Percentiles rank a stretch among this genome's conserved stretches.
Evolutionary conservation across 1,140 invertebrate genomes (phyloP).

Genomic region (Monomorium pharaonis): DNA sequence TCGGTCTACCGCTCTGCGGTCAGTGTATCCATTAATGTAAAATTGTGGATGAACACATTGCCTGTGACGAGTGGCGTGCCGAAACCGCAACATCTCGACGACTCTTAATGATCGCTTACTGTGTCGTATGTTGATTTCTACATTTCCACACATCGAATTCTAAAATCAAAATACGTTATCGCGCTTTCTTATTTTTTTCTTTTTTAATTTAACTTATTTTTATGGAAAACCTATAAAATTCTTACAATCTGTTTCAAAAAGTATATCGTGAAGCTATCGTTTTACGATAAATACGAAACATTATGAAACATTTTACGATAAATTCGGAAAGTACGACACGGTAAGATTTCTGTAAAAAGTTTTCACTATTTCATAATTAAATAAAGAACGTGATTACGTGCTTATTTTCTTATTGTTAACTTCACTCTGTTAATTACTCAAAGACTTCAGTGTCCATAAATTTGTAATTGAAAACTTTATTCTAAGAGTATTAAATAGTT

Average conservation of each 20-base stretch:
- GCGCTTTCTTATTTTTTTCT: constrained; percentile 19
- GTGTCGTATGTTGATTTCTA: constrained; percentile 4
- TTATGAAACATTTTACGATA: too few species aligned
- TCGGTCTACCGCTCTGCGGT: constrained; percentile 27
- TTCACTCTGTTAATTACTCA: neutral
- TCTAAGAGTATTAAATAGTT: neutral
- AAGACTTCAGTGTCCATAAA: neutral
- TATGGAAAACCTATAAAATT: neutral
- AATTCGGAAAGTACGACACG: neutral
- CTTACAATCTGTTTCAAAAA: neutral
- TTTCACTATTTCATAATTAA: neutral
- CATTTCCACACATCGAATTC: neutral
- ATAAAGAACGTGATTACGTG: neutral
- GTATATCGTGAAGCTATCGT: neutral
- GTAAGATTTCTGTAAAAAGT: neutral
- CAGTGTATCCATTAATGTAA: neutral
- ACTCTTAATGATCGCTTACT: constrained; percentile 45
- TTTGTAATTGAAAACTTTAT: neutral
- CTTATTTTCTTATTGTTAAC: neutral
- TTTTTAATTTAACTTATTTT: neutral
- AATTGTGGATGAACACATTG: constrained; percentile 40
- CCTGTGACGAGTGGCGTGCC: neutral
- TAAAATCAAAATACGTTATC: neutral
- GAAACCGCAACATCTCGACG: constrained; percentile 55
- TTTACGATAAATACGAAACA: neutral